Evolutionary conservation across 1,140 invertebrate genomes (phyloP), one percentile per base, ranked within the genome.

Genomic region (Drosophila tristis): DNA sequence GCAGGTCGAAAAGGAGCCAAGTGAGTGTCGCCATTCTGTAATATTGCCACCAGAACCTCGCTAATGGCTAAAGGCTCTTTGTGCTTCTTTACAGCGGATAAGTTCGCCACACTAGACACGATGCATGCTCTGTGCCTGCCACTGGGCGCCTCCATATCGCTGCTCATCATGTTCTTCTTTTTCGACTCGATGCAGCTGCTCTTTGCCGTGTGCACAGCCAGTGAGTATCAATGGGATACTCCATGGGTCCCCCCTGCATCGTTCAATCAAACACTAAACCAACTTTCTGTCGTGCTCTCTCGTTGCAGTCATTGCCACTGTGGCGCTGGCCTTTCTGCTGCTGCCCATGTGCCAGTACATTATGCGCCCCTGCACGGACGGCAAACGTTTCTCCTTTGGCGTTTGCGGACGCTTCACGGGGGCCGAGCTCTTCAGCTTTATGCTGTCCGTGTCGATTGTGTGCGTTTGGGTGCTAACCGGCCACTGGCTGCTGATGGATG

Each of bases 131-230:
- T 99, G 78, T 99, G 98, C 94, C 94, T 99, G 92, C 98, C 98
- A 58, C 94, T 99, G 53, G 98, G 98, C 90, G 98, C 98, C 80
- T 99, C 98, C 62, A 96, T 99, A 79, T 98, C 98, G 58, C 94
- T 99, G 61, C 95, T 99, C 16, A 95, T 99, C 70, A 99, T 99
- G 98, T 99, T 99, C 93, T 98, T 99, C 94, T 99, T 99, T 93
- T 99, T 99, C 91, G 98, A 99, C 93, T 99, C 98, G 57, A 98
- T 99, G 96, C 98, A 99, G 93, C 96, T 98, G 94, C 94, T 99
- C 5, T 98, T 99, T 93, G 98, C 98, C 54, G 97, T 99, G 81
- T 99, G 98, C 92, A 99, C 98, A 90, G 98, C 98, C 90, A 97
- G 98, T 99, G 93, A 95, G 95, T 94, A 15, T 7, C n/a, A 4